A percentile compares a stretch with the other conserved stretches of the same genome.
phyloP scores from a whole-genome alignment of 2,888 invertebrate genomes.

The Brachyptera risi region DNA sequence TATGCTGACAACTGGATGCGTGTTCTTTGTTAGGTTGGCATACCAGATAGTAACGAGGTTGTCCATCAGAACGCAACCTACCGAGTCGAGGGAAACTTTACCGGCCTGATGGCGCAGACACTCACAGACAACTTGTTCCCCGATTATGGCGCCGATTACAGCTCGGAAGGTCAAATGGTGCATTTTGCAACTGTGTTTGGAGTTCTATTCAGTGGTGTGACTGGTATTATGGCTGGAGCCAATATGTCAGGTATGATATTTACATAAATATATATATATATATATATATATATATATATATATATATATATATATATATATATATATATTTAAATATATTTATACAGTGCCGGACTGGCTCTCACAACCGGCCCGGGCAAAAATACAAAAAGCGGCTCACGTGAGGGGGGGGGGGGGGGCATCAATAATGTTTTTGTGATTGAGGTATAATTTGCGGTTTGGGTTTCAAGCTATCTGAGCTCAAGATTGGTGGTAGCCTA shows the following conservation, averaged over 20 bases:
- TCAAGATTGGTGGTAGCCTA: too few relatives aligned
- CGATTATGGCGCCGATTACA: conserved; percentile 73
- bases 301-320: too few relatives aligned
- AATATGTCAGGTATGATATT: conserved; percentile 85
- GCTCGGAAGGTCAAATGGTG: conserved; percentile 59
- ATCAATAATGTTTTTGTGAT: too few relatives aligned
- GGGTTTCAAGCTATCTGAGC: too few relatives aligned
- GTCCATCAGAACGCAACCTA: conserved; percentile 50
- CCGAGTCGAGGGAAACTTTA: conserved; percentile 64
- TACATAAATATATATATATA: not conserved
- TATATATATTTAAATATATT: too few relatives aligned
- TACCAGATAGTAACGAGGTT: conserved; percentile 70
- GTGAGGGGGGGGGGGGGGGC: too few relatives aligned
- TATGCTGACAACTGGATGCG: not conserved
- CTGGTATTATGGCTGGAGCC: conserved; percentile 99
- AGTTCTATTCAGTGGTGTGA: conserved; percentile 96
- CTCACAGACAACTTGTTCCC: conserved; percentile 73
- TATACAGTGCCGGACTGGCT: too few relatives aligned
- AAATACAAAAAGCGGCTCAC: too few relatives aligned
- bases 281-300: too few relatives aligned
- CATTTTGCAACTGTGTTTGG: conserved; percentile 95
- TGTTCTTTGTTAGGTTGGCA: conserved; percentile 54
- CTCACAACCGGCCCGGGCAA: too few relatives aligned
- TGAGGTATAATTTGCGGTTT: too few relatives aligned
- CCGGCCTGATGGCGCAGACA: conserved; percentile 70